These are phyloP conservation scores for Pardosa pseudoannulata DNA, from an alignment of 2,888 invertebrate species.

Conservation along the genomic window DNA sequence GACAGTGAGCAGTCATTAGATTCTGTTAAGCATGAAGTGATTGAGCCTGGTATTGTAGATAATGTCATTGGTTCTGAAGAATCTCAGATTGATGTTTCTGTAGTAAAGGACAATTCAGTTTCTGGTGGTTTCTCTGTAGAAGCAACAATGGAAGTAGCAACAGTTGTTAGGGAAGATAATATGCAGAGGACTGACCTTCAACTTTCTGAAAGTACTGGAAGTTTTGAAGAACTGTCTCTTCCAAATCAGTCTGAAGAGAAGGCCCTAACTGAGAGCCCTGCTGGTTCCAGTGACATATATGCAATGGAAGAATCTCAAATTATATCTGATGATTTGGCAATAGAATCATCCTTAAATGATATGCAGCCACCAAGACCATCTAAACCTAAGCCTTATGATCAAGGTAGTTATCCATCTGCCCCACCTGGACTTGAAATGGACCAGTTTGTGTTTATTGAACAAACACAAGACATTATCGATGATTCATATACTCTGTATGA, in stretches of 20 bases:
- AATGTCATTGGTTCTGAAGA: too few species aligned
- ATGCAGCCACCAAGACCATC: not conserved
- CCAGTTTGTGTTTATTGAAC: conserved; percentile 27
- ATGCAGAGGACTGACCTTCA: not conserved
- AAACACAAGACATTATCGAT: conserved; percentile 37
- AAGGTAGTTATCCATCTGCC: not conserved
- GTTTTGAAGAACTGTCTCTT: not conserved
- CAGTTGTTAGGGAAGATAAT: not conserved
- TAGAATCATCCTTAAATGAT: not conserved
- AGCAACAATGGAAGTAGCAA: not conserved
- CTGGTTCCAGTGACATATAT: not conserved
- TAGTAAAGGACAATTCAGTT: not conserved
- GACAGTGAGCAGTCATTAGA: conserved; percentile 18
- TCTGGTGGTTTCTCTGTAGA: not conserved
- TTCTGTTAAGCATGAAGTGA: not conserved
- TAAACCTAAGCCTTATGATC: not conserved
- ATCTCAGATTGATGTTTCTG: not conserved
- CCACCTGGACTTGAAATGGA: not conserved
- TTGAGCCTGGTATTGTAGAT: not conserved
- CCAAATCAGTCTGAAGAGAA: not conserved
- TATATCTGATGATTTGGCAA: not conserved
- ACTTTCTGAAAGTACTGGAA: not conserved
- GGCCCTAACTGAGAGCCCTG: too few species aligned
- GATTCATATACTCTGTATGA: conserved; percentile 36
- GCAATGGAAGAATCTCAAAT: not conserved